Evolutionary conservation across 2,113 vertebrate species (phyloP).

Genomic region (Apteryx mantelli): DNA sequence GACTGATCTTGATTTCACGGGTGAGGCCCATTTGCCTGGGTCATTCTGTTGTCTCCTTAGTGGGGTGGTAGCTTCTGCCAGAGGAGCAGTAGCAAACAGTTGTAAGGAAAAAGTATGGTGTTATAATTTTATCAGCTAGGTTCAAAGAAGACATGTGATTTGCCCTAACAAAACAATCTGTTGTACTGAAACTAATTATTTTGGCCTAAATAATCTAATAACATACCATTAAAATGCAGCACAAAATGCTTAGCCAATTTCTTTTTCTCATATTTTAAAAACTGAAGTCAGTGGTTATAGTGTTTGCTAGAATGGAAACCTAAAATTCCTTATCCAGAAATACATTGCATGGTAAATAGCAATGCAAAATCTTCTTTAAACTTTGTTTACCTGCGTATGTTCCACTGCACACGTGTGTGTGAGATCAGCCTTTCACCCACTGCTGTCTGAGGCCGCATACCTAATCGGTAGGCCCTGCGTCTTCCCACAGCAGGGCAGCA

Average conservation of each 20-base stretch:
- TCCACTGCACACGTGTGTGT: fast-evolving
- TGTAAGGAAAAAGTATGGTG: not conserved
- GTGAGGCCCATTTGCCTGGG: not conserved
- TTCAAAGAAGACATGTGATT: not conserved
- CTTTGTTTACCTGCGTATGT: fast-evolving
- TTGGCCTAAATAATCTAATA: not conserved
- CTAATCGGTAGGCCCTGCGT: not conserved
- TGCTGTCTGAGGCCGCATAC: not conserved
- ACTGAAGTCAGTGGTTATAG: not conserved
- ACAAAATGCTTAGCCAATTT: not conserved
- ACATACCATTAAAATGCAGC: not conserved
- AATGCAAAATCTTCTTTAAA: not conserved
- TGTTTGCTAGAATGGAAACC: not conserved
- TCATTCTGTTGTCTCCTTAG: not conserved
- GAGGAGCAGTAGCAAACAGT: not conserved
- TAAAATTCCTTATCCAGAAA: not conserved
- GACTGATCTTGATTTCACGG: not conserved
- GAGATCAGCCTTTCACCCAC: not conserved
- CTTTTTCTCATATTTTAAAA: not conserved
- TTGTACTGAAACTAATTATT: not conserved
- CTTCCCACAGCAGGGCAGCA: not conserved
- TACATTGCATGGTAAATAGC: not conserved
- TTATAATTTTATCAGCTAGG: not conserved
- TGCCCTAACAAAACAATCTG: not conserved
- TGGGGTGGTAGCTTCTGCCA: not conserved